phyloP scores from a whole-genome alignment of 2,888 invertebrate species.

The Oscheius sp. region DNA sequence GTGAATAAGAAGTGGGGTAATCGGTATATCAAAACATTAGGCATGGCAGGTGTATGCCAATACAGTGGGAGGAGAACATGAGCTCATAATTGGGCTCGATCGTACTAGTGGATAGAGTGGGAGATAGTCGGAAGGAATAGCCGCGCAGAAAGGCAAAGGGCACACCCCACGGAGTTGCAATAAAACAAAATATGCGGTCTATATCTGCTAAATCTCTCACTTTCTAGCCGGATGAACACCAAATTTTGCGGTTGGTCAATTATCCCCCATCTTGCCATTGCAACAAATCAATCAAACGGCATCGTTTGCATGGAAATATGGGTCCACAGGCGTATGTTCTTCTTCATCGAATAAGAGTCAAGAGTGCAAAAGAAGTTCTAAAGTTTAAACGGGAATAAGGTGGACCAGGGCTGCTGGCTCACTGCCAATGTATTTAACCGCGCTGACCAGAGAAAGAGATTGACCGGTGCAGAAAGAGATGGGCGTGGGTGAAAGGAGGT shows the following conservation, averaged over 20 bases:
- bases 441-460: conserved; percentile 17
- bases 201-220: too few species aligned
- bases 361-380: conserved; percentile 3
- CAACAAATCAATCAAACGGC: conserved; percentile 22
- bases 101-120: too few species aligned
- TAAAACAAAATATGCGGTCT: too few species aligned
- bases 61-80: too few species aligned
- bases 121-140: too few species aligned
- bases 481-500: conserved; percentile 33
- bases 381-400: not conserved
- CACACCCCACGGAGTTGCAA: too few species aligned
- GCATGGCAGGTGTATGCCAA: too few species aligned
- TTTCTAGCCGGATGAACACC: too few species aligned
- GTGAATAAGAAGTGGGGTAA: too few species aligned
- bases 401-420: not conserved
- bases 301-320: conserved; percentile 24
- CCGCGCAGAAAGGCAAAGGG: too few species aligned
- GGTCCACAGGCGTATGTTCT: not conserved
- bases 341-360: not conserved
- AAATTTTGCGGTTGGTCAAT: not conserved
- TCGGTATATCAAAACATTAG: too few species aligned
- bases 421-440: not conserved
- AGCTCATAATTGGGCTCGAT: too few species aligned
- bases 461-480: conserved; percentile 29
- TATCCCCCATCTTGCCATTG: not conserved